Base-by-base conservation (phyloP, 2,113 vertebrate species). In the Xiphias gladius region DNA sequence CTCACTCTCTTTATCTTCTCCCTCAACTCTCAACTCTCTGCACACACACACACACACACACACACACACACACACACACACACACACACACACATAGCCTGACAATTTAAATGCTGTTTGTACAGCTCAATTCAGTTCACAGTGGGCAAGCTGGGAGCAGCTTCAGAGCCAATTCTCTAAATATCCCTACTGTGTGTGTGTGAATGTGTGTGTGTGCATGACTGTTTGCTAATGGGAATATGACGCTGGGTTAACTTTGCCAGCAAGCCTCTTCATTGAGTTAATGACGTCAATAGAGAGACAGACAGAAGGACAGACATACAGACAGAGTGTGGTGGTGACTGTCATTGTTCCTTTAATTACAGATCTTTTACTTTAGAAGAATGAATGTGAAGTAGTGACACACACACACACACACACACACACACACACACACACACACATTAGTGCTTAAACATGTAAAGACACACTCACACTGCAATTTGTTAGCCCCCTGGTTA, bases 141-240 rank as follows among this genome's bases (percentile, higher is more conserved):
- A 90, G 87, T 88, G 84, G 83, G 84, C 86, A 81, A 83, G 82
- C 91, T 92, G 91, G 84, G 88, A 92, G 72, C 64, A 69, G 76
- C 84, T 80, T 88, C 71, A 63, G 85, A 80, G 87, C 84, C 88
- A 87, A 87, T 87, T 89, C 77, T 68, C 87, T 59, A 73, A 81
- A 72, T 58, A 69, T 66, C 58, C 80, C 82, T n/a, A 64, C 81
- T 87, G 87, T 43, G 86, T 41, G 71, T 61, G 59, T 73, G 54
- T 67, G 43, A 30, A n/a, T 50, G 26, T 37, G 26, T 73, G 46
- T 79, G 66, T 76, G 55, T 55, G 50, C 3, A 1, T 57, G 59
- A 64, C 58, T 87, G 79, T 84, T 86, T 80, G 74, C 84, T 86
- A 81, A 88, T 88, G 83, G 86, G 84, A 82, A 85, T 79, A 83